Evolutionary conservation across 2,113 vertebrate genomes (phyloP), one percentile per base, ranked within the genome.

Genomic region (Aramus guarauna): DNA sequence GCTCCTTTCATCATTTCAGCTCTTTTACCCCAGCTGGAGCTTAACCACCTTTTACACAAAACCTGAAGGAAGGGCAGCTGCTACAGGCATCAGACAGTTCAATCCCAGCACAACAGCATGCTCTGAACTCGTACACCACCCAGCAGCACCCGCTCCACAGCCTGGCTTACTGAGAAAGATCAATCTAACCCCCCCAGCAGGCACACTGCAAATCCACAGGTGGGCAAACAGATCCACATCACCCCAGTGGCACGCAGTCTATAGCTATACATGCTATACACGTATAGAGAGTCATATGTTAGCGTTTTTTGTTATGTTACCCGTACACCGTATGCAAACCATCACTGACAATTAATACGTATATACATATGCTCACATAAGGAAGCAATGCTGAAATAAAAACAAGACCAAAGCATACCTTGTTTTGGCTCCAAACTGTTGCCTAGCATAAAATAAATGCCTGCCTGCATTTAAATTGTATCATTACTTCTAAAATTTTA

Each of bases 101-200:
- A 13, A 2, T 9, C 67, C 26, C 74, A 39, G 39, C 47, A 34
- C 19, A 5, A 11, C 16, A 34, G 37, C 9, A 0, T 0, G 3
- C n/a, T 37, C 39, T 1, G 23, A 34, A 4, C 50, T 47, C 34
- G 5, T 4, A 5, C 43, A 11, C 0, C 39, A 11, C 21, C 58
- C 63, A 62, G n/a, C 55, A 55, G 72, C 55, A 16, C 41, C 55
- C 6, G 0, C 17, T 8, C 47, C 32, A 2, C 62, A 53, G 50
- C 64, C 75, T 15, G 24, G 18, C 16, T 34, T 16, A 9, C n/a
- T 7, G 37, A 8, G 8, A 12, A 30, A 17, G 7, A 20, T 16
- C 8, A 6, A 41, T 15, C 7, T 9, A 55, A 10, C 15, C 3
- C 19, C 32, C 20, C n/a, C 10, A 36, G 21, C 55, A 81, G 19